Percentiles rank a stretch among this genome's conserved stretches.
These are phyloP conservation scores for Callocephalon fimbriatum DNA, from an alignment of 2,113 vertebrate species.

Conservation along the genomic window DNA sequence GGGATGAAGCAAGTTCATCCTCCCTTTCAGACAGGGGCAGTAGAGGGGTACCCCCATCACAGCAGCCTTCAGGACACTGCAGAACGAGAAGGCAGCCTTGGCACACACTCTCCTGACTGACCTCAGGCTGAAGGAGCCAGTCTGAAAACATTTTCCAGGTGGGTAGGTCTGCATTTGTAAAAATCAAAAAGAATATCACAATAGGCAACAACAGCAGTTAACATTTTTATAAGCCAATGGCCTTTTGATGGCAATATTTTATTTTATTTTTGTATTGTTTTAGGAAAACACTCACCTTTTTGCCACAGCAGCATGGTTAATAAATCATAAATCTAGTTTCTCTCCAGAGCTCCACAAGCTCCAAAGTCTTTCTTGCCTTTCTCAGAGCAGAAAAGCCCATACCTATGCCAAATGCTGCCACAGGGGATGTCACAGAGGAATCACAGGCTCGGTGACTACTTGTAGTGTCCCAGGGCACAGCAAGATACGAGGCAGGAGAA, in stretches of 20 bases:
- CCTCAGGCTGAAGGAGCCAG: background rate
- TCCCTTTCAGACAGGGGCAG: background rate
- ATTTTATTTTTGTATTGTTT: background rate
- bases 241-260: background rate
- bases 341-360: background rate
- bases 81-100: background rate
- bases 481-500: background rate
- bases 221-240: background rate
- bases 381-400: background rate
- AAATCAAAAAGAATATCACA: background rate
- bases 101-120: rapidly evolving
- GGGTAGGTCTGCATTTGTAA: background rate
- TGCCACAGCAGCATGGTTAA: background rate
- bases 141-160: background rate
- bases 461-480: background rate
- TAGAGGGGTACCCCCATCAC: background rate
- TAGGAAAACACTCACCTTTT: background rate
- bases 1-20: background rate
- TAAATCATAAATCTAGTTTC: background rate
- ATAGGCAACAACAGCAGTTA: rapidly evolving
- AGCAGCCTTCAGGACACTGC: background rate
- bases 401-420: background rate
- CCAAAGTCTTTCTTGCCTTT: background rate
- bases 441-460: background rate
- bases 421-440: background rate